Evolutionary conservation across 2,797 vertebrate species (phyloP).

Genomic region (Poeciliopsis turneri): DNA sequence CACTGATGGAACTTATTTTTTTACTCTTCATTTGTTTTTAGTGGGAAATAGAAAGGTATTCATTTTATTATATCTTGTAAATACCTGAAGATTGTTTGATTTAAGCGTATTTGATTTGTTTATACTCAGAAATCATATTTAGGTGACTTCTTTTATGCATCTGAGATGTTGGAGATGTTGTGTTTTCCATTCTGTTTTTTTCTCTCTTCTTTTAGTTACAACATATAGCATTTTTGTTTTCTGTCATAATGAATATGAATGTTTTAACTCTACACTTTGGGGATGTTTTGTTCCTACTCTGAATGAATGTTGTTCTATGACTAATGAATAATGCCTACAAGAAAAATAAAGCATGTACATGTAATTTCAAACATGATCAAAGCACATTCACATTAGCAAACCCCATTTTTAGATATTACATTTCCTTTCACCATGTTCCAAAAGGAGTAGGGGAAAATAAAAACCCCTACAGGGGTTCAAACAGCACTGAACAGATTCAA

Average conservation of each 20-base stretch:
- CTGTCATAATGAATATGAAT: neutral
- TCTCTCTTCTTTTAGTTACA: neutral
- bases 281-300: neutral
- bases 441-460: neutral
- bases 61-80: neutral
- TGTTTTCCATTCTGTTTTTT: neutral
- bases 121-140: neutral
- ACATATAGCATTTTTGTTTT: neutral
- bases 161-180: neutral
- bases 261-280: neutral
- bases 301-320: neutral
- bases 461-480: neutral
- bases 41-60: neutral
- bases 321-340: neutral
- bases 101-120: neutral
- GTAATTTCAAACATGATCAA: neutral
- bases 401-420: neutral
- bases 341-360: neutral
- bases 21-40: neutral
- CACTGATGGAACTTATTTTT: neutral
- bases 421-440: neutral
- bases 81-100: constrained; percentile 12
- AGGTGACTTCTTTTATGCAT: neutral
- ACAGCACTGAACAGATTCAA: neutral
- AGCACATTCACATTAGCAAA: neutral